Conservation (phyloP, 35 echinoderm and acorn worm genomes). For the Apostichopus parvimensis region DNA sequence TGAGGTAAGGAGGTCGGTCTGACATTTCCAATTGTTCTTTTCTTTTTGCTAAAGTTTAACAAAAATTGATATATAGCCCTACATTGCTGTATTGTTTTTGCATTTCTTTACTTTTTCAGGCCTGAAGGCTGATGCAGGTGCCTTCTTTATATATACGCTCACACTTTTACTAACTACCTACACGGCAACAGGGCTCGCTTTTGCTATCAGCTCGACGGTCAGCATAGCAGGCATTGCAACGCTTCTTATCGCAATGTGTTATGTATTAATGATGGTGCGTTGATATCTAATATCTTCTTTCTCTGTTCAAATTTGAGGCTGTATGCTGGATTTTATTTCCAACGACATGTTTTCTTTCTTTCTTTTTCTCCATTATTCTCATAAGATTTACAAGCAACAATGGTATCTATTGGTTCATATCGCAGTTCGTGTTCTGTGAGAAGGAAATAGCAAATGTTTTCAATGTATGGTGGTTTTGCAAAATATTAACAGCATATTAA, state of each 20-base stretch:
- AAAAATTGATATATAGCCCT: not conserved
- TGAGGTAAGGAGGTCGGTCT: too few species aligned
- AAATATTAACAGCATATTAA: too few species aligned
- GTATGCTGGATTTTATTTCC: not conserved
- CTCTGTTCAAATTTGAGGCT: too few species aligned
- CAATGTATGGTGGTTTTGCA: too few species aligned
- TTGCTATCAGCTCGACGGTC: conserved; percentile 82
- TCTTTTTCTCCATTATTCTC: too few species aligned
- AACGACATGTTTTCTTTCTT: not conserved
- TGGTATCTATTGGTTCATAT: too few species aligned
- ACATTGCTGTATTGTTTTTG: not conserved
- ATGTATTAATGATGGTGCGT: conserved; percentile 97
- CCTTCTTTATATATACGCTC: conserved; percentile 83
- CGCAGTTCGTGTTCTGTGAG: too few species aligned
- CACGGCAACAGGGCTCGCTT: conserved; percentile 69
- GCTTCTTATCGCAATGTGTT: conserved; percentile 71
- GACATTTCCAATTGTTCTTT: too few species aligned
- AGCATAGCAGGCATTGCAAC: conserved; percentile 83
- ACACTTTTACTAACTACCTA: conserved; percentile 74
- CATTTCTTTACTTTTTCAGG: conserved; percentile 46
- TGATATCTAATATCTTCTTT: not conserved
- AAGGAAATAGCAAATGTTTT: too few species aligned
- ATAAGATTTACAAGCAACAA: too few species aligned
- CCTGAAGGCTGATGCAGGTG: conserved; percentile 41
- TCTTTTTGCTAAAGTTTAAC: too few species aligned